Conservation (phyloP, 2,888 invertebrate species). For the Lepidocyrtoides sp. region DNA sequence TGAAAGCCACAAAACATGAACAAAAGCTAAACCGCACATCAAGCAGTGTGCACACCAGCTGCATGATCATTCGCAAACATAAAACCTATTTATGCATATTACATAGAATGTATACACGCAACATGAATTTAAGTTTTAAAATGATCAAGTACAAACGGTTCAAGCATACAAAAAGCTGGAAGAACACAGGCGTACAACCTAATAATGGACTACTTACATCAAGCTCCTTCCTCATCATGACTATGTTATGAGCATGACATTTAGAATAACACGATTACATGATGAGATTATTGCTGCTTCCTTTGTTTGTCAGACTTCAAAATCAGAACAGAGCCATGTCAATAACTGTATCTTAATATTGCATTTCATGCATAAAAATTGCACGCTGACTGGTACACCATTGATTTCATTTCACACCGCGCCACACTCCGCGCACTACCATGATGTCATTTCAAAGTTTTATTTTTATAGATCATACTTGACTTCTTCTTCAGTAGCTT, state of each 20-base stretch:
- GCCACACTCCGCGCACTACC: no score
- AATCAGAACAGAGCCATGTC: constrained; percentile 40
- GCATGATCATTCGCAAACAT: not conserved
- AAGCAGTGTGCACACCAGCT: not conserved
- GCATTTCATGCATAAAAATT: constrained; percentile 64
- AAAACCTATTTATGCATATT: no score
- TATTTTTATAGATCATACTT: no score
- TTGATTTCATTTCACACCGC: no score
- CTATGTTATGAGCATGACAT: not conserved
- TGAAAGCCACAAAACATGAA: constrained; percentile 26
- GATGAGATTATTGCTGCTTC: constrained; percentile 2
- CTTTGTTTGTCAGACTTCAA: constrained; percentile 41
- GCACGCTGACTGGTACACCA: not conserved
- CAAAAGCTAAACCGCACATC: constrained; percentile 38
- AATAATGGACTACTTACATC: not conserved
- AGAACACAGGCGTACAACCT: not conserved
- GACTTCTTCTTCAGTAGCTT: no score
- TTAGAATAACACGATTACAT: not conserved
- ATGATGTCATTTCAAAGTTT: no score
- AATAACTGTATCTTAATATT: constrained; percentile 57
- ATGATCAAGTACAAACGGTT: not conserved
- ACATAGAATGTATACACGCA: no score
- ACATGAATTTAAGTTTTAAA: no score
- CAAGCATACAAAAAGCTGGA: constrained; percentile 29
- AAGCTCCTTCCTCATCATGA: not conserved